These are phyloP conservation scores for Mirza zaza DNA, from an alignment of 2,113 vertebrate genomes.

Conservation along the genomic window DNA sequence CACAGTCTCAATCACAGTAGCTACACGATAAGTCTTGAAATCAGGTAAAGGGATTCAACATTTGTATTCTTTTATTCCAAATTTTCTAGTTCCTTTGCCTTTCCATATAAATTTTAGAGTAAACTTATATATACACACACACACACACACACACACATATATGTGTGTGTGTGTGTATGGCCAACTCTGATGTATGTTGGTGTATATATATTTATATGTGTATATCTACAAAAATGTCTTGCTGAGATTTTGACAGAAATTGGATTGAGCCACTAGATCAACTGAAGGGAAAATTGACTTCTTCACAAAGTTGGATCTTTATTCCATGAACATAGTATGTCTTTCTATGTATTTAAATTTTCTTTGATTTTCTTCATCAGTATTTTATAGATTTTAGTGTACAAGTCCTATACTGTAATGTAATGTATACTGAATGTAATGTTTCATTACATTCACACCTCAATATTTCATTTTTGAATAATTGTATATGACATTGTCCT, in stretches of 20 bases:
- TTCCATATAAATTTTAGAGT: background rate
- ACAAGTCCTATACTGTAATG: background rate
- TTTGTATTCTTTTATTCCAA: background rate
- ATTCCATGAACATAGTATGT: background rate
- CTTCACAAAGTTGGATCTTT: fast-evolving
- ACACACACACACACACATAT: too few relatives aligned
- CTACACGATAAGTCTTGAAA: background rate
- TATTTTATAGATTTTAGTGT: background rate
- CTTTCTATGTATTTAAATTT: background rate
- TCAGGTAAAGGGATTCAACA: fast-evolving
- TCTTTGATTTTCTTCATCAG: too few relatives aligned
- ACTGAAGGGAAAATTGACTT: fast-evolving
- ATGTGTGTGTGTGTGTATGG: too few relatives aligned
- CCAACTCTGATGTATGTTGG: too few relatives aligned
- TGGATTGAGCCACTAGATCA: background rate
- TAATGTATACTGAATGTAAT: too few relatives aligned
- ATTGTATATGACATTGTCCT: background rate
- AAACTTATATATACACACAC: too few relatives aligned
- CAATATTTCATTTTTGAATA: background rate
- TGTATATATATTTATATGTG: too few relatives aligned
- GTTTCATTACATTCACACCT: background rate
- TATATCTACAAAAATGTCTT: background rate
- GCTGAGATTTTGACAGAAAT: background rate
- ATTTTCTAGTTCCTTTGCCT: background rate
- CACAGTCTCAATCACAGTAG: fast-evolving